Evolutionary conservation across 1,140 invertebrate genomes (phyloP), one percentile per base, ranked within the genome.

Genomic region (Pararge aegeria): DNA sequence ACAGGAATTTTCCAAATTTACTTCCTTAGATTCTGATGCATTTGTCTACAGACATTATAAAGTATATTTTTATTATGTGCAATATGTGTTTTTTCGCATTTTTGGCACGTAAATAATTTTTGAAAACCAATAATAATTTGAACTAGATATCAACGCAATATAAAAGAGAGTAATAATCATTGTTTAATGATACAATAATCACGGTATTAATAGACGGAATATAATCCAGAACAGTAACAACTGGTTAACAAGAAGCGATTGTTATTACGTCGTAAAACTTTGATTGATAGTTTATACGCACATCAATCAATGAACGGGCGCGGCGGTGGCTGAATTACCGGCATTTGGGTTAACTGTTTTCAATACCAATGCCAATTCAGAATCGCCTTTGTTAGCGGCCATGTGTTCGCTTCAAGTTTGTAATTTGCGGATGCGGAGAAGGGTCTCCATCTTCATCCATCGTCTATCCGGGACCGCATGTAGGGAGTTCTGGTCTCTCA

Each of bases 291-390:
- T 79, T 80, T 78, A 83, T 70, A 55, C 71, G 75, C 70, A 64
- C 80, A 79, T 85, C 78, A 85, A 87, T 85, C 70, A 64, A 58
- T 61, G 42, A 66, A 62, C 60, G 71, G 66, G 24, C 24, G 24
- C 73, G 66, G 24, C 24, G 24, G 24, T 24, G 24, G 52, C 64
- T 75, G 75, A 78, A 78, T 73, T 68, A 57, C 61, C 51, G 57
- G 68, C 72, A 85, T 81, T 73, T 79, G 74, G 84, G 84, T 87
- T 84, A 87, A 80, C 79, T 70, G 71, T 77, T 78, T 78, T 78
- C 74, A 78, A 80, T 83, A 80, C 78, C 72, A 79, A 75, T 74
- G 70, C 70, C 71, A 73, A 66, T 73, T 66, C 52, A 27, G 52
- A 66, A 51, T 66, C 34, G 59, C 30, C 52, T 52, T 64, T 64